Conservation (phyloP, 2,888 invertebrate species). For the Latrodectus hesperus region DNA sequence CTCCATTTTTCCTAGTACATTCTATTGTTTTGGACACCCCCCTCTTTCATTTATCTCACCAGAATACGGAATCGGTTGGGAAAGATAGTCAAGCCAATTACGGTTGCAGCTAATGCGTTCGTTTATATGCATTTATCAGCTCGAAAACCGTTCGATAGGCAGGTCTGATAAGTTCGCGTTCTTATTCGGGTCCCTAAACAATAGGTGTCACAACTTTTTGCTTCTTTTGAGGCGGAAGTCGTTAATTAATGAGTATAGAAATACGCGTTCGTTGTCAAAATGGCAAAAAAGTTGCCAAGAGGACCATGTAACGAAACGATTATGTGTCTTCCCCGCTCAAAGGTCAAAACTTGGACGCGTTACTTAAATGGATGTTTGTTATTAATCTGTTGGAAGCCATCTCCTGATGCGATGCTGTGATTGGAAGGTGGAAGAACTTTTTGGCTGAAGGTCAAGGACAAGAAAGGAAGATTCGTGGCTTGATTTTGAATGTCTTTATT, state of each 20-base stretch:
- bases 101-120: constrained; percentile 43
- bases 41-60: not conserved
- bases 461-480: no score
- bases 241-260: constrained; percentile 39
- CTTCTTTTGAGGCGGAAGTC: constrained; percentile 30
- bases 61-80: constrained; percentile 29
- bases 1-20: not conserved
- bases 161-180: constrained; percentile 11
- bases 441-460: no score
- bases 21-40: not conserved
- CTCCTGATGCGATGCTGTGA: no score
- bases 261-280: not conserved
- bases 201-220: constrained; percentile 22
- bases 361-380: no score
- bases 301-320: no score
- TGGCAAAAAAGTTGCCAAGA: not conserved
- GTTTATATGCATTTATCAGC: constrained; percentile 60
- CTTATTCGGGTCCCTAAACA: constrained; percentile 15
- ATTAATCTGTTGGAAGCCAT: no score
- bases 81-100: constrained; percentile 36
- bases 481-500: no score
- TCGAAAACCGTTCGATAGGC: constrained; percentile 16
- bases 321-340: no score
- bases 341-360: no score
- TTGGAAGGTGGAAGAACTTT: no score